Conservation (phyloP, 2,113 vertebrate species). For the Macroglossus sobrinus region DNA sequence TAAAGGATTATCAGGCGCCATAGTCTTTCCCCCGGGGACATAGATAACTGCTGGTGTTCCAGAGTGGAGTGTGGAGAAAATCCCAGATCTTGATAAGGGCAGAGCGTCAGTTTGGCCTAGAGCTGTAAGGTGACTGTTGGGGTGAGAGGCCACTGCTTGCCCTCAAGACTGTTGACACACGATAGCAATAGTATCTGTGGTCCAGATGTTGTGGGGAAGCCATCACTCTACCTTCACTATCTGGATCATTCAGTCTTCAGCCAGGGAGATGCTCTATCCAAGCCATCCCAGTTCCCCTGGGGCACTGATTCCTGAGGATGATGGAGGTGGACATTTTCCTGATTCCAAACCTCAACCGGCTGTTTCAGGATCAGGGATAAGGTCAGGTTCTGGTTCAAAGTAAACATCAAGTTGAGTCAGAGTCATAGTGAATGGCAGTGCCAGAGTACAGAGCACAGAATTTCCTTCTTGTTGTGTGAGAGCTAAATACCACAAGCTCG, state of each 20-base stretch:
- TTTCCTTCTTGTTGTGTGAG: background rate
- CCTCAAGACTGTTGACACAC: background rate
- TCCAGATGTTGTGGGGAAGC: background rate
- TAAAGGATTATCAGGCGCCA: background rate
- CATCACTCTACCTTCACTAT: background rate
- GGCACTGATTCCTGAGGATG: background rate
- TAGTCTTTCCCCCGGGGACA: background rate
- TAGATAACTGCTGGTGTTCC: background rate
- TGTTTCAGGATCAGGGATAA: background rate
- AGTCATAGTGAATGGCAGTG: background rate
- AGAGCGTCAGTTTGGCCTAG: background rate
- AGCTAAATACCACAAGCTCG: background rate
- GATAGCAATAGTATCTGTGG: background rate
- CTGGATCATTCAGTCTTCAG: background rate
- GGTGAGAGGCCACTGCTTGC: background rate
- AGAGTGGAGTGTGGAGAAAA: background rate
- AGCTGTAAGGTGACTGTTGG: background rate
- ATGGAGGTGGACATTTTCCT: background rate
- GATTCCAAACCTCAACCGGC: background rate
- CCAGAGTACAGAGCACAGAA: background rate
- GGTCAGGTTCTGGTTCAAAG: slow-evolving; percentile 15
- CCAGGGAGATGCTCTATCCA: background rate
- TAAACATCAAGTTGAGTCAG: background rate
- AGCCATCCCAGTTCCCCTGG: background rate
- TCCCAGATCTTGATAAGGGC: background rate